These are phyloP conservation scores for Phalanger gymnotis DNA, from an alignment of 2,797 vertebrate genomes.

Conservation along the genomic window DNA sequence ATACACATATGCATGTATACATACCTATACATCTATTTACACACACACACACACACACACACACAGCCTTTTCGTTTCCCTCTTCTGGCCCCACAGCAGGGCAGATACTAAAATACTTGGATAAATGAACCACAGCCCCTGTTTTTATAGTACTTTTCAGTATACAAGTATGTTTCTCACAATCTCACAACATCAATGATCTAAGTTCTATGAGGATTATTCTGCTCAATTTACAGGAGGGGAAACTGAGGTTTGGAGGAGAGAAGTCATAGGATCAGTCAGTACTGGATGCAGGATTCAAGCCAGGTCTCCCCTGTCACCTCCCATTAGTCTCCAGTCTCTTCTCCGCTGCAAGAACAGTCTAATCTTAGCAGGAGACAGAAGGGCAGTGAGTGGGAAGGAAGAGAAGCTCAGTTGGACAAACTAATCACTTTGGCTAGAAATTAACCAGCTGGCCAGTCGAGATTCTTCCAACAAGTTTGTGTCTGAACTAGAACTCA, in stretches of 20 bases:
- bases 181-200: neutral
- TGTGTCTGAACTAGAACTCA: conserved; percentile 7
- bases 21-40: neutral
- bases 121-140: neutral
- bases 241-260: neutral
- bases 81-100: neutral
- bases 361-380: conserved; percentile 21
- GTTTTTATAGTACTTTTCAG: neutral
- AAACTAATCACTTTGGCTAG: conserved; percentile 32
- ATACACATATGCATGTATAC: too few species aligned
- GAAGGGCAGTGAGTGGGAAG: conserved; percentile 5
- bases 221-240: neutral
- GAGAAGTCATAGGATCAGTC: neutral
- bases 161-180: neutral
- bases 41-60: too few species aligned
- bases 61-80: neutral
- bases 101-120: neutral
- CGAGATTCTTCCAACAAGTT: conserved; percentile 2
- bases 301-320: neutral
- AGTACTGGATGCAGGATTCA: neutral
- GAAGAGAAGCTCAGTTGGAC: conserved; percentile 11
- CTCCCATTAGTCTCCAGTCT: neutral
- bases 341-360: neutral
- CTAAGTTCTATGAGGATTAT: neutral
- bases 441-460: conserved; percentile 3